These are phyloP conservation scores for Philereme vetulata DNA, from an alignment of 2,888 invertebrate genomes.

Conservation along the genomic window DNA sequence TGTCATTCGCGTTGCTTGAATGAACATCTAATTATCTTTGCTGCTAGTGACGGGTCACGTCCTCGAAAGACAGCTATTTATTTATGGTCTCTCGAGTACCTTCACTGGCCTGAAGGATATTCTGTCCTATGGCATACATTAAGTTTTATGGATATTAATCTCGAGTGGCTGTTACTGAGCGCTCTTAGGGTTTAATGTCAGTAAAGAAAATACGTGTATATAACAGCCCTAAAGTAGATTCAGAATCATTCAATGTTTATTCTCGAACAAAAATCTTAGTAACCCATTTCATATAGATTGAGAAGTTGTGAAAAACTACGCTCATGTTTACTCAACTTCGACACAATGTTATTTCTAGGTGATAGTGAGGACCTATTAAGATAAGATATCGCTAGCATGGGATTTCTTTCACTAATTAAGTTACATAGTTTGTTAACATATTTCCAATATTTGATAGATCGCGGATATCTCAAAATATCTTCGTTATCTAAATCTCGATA, in stretches of 20 bases:
- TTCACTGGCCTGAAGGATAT: slow-evolving; percentile 40
- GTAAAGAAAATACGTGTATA: slow-evolving; percentile 3
- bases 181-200: slow-evolving; percentile 15
- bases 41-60: slow-evolving; percentile 49
- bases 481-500: not conserved
- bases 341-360: slow-evolving; percentile 5
- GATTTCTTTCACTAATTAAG: no score
- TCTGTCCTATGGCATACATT: slow-evolving; percentile 40
- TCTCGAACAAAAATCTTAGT: no score
- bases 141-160: slow-evolving; percentile 42
- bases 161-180: slow-evolving; percentile 24
- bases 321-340: slow-evolving; percentile 11
- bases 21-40: slow-evolving; percentile 49
- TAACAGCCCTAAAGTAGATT: no score
- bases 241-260: no score
- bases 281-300: not conserved
- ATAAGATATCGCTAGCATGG: slow-evolving; percentile 10
- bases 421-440: not conserved
- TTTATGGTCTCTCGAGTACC: slow-evolving; percentile 38
- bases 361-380: slow-evolving; percentile 16
- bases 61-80: slow-evolving; percentile 37
- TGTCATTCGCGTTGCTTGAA: slow-evolving; percentile 39
- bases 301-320: slow-evolving; percentile 3
- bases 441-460: slow-evolving; percentile 9
- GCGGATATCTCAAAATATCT: not conserved